phyloP scores from a whole-genome alignment of 2,797 vertebrate species.

The Arrhamphus sclerolepis region DNA sequence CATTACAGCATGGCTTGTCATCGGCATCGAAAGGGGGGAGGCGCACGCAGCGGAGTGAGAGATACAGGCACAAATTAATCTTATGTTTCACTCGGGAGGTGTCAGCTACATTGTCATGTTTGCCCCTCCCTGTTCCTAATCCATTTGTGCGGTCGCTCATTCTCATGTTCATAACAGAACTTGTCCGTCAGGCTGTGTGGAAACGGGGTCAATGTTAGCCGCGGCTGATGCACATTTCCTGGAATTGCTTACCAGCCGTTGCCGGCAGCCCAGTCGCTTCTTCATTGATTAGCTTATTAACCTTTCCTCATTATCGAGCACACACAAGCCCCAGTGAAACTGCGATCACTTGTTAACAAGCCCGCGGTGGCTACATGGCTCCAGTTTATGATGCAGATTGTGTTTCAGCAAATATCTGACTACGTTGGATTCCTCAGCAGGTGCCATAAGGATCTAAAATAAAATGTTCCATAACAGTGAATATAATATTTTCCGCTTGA shows the following conservation, averaged over 20 bases:
- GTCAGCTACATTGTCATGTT: constrained; percentile 28
- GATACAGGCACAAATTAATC: constrained; percentile 58
- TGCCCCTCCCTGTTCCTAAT: constrained; percentile 22
- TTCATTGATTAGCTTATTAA: constrained; percentile 74
- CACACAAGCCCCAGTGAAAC: constrained; percentile 34
- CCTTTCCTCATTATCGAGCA: constrained; percentile 63
- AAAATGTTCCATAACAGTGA: constrained; percentile 3
- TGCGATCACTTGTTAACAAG: constrained; percentile 65
- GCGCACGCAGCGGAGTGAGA: constrained; percentile 14
- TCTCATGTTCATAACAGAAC: constrained; percentile 7
- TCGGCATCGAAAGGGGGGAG: constrained; percentile 23
- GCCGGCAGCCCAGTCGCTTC: constrained; percentile 26
- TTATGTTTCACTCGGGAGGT: constrained; percentile 46
- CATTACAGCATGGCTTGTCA: constrained; percentile 81
- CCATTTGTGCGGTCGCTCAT: constrained; percentile 17
- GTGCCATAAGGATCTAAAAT: constrained; percentile 8
- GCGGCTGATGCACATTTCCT: constrained; percentile 16
- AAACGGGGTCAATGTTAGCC: constrained; percentile 30
- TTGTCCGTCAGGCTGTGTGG: constrained; percentile 4
- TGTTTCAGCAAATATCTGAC: constrained; percentile 29
- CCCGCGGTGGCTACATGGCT: constrained; percentile 28
- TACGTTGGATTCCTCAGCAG: constrained; percentile 24
- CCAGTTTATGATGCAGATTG: constrained; percentile 10
- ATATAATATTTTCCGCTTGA: constrained; percentile 15
- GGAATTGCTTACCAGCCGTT: constrained; percentile 41